phyloP scores from a whole-genome alignment of 2,113 vertebrate species.

The Phasianus colchicus region DNA sequence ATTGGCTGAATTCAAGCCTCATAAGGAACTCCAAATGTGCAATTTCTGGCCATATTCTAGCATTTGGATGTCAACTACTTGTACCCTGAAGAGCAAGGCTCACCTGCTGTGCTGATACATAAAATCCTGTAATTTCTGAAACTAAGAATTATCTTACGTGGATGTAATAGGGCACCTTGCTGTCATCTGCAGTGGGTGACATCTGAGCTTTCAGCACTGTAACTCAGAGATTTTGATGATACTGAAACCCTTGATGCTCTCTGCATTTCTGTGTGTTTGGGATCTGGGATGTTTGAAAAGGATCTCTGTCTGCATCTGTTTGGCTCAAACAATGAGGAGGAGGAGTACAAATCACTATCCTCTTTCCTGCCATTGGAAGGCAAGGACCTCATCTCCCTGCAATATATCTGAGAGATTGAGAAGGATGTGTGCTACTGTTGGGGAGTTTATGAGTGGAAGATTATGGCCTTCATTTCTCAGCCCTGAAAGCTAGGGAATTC shows the following conservation, averaged over 20 bases:
- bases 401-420: background rate
- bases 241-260: background rate
- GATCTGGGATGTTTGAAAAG: background rate
- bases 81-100: background rate
- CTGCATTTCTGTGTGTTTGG: background rate
- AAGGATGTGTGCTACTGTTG: background rate
- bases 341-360: background rate
- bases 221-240: background rate
- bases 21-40: background rate
- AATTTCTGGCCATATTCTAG: background rate
- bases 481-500: background rate
- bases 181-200: background rate
- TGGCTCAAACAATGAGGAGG: background rate
- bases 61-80: background rate
- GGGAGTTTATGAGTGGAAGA: background rate
- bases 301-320: background rate
- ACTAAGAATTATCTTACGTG: background rate
- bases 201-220: background rate
- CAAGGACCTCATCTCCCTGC: background rate
- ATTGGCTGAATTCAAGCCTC: background rate
- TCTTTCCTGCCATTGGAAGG: background rate
- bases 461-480: background rate
- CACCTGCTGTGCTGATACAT: background rate
- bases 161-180: background rate
- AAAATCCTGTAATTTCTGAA: background rate